Base-by-base conservation (phyloP, 1,140 invertebrate genomes). In the Saccostrea cuccullata region DNA sequence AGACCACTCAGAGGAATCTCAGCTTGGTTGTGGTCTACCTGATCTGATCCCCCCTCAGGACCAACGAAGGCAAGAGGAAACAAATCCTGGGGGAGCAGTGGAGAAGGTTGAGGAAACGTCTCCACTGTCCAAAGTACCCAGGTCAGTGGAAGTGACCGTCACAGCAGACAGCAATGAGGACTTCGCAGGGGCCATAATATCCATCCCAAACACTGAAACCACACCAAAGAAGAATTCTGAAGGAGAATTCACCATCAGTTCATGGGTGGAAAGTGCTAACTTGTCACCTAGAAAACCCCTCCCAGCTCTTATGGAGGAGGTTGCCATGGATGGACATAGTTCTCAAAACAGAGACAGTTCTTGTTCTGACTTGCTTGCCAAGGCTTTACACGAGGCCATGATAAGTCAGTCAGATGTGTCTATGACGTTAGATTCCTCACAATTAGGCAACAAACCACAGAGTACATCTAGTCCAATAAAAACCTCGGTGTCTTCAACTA, bases 371-470 rank as follows among this genome's bases (percentile, higher is more conserved):
- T 86, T 90, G 47, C 23, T 90, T 20, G 89, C 89, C 17, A 90
- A 90, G 40, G 89, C 89, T 12, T n/a, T 90, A 47, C 85, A 86
- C n/a, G 89, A 82, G 11, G 89, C 89, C 55, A 90, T 88, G 86
- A 90, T 90, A 70, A 58, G 89, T 58, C 86, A 88, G n/a, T 84
- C 84, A n/a, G 89, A 90, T 90, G 64, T 90, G 23, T 84, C 89
- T 5, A 73, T 90, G 87, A 84, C 87, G 77, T 20, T 58, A 30
- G 56, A 47, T 70, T 36, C 55, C 0, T 77, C 70, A 55, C 67
- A 23, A 20, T 11, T 9, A 36, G 58, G 84, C 15, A 70, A 5
- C 12, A 70, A 47, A 30, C 47, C 36, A 77, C 83, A 58, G 23
- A 26, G 17, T 55, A n/a, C n/a, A 36, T 56, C n/a, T 26, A 88